Percentiles rank a stretch among this genome's conserved stretches.
phyloP scores from a whole-genome alignment of 2,113 vertebrate genomes.

The Atrichornis clamosus region DNA sequence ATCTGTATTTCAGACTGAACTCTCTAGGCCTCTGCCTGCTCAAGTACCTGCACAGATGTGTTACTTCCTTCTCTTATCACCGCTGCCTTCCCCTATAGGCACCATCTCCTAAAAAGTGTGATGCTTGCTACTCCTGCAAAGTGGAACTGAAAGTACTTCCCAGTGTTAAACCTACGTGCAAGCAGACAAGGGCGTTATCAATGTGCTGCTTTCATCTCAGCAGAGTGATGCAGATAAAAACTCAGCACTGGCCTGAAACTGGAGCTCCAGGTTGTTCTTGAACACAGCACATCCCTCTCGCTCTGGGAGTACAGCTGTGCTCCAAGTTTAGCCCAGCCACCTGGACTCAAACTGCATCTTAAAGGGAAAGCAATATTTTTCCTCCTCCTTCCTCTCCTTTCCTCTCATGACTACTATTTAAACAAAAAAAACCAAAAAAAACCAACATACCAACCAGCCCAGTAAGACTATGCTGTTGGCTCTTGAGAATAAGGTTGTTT shows the following conservation, averaged over 20 bases:
- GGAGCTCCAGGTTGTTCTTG: background rate
- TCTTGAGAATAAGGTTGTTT: constrained; percentile 12
- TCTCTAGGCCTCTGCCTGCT: background rate
- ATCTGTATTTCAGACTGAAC: background rate
- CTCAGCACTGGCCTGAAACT: background rate
- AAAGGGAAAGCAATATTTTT: background rate
- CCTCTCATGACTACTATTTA: background rate
- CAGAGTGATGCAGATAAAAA: background rate
- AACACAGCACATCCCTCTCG: background rate
- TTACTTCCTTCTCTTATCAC: background rate
- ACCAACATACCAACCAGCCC: background rate
- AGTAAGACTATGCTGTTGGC: background rate
- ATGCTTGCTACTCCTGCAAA: background rate
- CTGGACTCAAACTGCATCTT: constrained; percentile 7
- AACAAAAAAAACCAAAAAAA: background rate
- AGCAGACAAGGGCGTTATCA: background rate
- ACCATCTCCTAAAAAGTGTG: background rate
- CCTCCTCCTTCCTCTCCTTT: background rate
- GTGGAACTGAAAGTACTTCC: background rate
- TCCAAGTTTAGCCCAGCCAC: background rate
- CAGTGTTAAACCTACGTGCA: background rate
- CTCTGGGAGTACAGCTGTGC: constrained; percentile 45
- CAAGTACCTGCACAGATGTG: background rate
- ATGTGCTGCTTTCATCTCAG: background rate
- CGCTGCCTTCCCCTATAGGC: background rate